A percentile compares a stretch with the other conserved stretches of the same genome.
phyloP scores from a whole-genome alignment of 2,888 invertebrate species.

The Orthosia gracilis region DNA sequence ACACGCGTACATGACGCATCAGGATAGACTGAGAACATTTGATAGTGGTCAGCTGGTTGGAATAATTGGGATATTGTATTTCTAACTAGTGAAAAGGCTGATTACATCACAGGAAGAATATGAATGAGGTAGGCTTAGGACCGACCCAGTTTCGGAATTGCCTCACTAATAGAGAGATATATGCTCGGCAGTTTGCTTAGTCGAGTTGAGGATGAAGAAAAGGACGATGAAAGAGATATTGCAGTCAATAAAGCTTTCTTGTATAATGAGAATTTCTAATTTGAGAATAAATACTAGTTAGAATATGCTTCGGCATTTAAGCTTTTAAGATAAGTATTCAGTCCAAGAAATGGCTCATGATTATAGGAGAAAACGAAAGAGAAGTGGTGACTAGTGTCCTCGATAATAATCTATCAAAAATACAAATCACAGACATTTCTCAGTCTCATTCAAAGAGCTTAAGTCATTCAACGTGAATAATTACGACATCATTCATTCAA shows the following conservation, averaged over 20 bases:
- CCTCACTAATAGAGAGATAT: too few relatives aligned
- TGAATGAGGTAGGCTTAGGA: too few relatives aligned
- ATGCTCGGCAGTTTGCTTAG: too few relatives aligned
- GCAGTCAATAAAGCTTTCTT: too few relatives aligned
- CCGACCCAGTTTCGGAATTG: too few relatives aligned
- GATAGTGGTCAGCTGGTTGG: conserved; percentile 16
- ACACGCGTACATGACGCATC: conserved; percentile 28
- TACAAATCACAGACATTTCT: neutral
- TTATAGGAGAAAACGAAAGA: neutral
- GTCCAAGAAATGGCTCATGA: neutral
- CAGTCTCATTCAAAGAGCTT: neutral
- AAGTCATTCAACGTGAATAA: conserved; percentile 3
- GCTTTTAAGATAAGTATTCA: too few relatives aligned
- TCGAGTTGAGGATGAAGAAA: too few relatives aligned
- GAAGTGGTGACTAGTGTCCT: neutral
- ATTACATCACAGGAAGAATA: too few relatives aligned
- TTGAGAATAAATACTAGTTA: neutral
- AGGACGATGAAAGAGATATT: too few relatives aligned
- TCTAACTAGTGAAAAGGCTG: neutral
- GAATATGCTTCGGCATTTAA: too few relatives aligned
- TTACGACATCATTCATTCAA: neutral
- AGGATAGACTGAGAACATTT: conserved; percentile 9
- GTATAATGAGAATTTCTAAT: neutral
- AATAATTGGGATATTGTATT: conserved; percentile 4
- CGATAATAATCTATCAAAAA: neutral